Evolutionary conservation across 2,797 vertebrate species (phyloP).

Genomic region (Halcyon badia): DNA sequence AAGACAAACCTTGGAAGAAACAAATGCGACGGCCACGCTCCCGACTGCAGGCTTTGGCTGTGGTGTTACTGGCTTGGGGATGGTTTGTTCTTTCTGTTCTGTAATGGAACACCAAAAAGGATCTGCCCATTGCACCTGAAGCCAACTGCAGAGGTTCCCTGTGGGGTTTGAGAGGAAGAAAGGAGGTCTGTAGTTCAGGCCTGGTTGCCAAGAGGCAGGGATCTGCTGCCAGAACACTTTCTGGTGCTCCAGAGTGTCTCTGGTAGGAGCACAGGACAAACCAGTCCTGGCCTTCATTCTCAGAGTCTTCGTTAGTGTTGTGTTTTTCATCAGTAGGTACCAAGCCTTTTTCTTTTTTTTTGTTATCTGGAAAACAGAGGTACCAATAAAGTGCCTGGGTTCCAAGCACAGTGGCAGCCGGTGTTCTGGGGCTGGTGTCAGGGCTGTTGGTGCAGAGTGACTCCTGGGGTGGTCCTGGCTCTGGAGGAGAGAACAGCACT

Average conservation of each 20-base stretch:
- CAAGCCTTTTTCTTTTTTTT: accelerated
- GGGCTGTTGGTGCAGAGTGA: too few relatives aligned
- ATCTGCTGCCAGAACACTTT: background rate
- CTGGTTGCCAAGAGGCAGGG: background rate
- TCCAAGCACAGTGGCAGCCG: accelerated
- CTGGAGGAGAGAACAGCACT: too few relatives aligned
- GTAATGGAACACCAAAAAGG: background rate
- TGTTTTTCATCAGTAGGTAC: accelerated
- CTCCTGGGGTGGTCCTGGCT: background rate
- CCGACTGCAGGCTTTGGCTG: background rate
- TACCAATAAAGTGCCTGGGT: background rate
- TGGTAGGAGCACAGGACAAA: background rate
- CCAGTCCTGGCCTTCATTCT: too few relatives aligned
- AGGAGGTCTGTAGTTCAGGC: background rate
- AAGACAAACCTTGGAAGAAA: background rate
- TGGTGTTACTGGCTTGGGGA: background rate
- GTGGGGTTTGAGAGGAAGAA: background rate
- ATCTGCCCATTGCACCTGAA: background rate
- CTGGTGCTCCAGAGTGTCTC: accelerated
- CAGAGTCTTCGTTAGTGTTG: background rate
- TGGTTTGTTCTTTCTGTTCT: background rate
- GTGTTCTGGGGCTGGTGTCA: too few relatives aligned
- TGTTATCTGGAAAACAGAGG: background rate
- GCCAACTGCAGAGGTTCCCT: background rate
- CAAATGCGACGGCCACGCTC: background rate